Evolutionary conservation across 1,140 invertebrate species (phyloP), one percentile per base, ranked within the genome.

Genomic region (Thrips palmi): DNA sequence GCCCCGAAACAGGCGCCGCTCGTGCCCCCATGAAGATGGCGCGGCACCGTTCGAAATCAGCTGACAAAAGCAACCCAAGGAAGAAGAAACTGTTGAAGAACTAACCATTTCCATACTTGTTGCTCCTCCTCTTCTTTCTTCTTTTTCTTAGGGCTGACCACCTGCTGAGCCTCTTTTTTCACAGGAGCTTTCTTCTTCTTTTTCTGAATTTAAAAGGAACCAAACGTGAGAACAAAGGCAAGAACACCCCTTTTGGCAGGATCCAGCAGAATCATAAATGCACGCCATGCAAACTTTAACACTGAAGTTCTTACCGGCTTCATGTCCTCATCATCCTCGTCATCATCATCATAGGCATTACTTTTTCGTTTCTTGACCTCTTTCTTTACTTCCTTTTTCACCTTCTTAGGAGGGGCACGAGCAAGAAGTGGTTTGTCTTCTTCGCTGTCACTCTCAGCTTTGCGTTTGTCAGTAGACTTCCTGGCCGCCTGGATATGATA

Each of bases 21-120:
- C n/a, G n/a, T n/a, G n/a, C n/a, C n/a, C n/a, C n/a, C n/a, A n/a
- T n/a, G n/a, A n/a, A n/a, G n/a, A n/a, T n/a, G n/a, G n/a, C n/a
- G n/a, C n/a, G 5, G n/a, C 37, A 4, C 14, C 21, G 18, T 34
- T n/a, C n/a, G n/a, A n/a, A n/a, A n/a, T n/a, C n/a, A n/a, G n/a
- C n/a, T n/a, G n/a, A n/a, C n/a, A n/a, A n/a, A n/a, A n/a, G n/a
- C n/a, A n/a, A n/a, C n/a, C n/a, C n/a, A 10, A 10, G 14, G 6
- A 35, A 10, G 15, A 18, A n/a, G 7, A 12, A 8, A n/a, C 4
- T 11, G 18, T 41, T 31, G 19, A 28, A 1, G 20, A 29, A 56
- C 61, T 67, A 64, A 87, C 84, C 86, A 94, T 71, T 86, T 87
- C 87, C 88, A 94, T 42, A 89, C 82, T 60, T 91, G 78, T 50